phyloP scores from a whole-genome alignment of 2,113 vertebrate genomes.

The Dasyprocta punctata region DNA sequence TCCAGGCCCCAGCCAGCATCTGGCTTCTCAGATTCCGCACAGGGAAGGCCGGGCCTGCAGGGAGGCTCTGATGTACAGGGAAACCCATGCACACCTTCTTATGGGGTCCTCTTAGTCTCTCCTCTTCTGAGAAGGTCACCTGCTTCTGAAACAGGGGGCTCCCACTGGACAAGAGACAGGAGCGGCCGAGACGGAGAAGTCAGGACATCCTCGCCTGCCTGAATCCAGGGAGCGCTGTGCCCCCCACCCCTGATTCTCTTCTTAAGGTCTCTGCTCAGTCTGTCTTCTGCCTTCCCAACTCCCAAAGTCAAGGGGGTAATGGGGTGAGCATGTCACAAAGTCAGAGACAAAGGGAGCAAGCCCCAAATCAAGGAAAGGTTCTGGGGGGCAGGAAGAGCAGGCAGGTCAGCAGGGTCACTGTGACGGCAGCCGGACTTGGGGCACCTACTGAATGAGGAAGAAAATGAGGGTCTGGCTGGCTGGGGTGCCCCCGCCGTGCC shows the following conservation, averaged over 20 bases:
- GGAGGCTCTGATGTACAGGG: not conserved
- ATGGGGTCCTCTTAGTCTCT: not conserved
- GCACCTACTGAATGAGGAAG: not conserved
- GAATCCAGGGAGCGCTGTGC: not conserved
- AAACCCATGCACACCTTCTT: not conserved
- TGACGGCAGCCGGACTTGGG: not conserved
- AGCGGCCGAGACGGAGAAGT: not conserved
- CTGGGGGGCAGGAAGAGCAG: not conserved
- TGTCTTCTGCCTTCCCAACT: not conserved
- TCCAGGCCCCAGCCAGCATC: constrained; percentile 47
- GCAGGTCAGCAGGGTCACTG: not conserved
- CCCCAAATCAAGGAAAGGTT: not conserved
- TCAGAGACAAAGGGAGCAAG: not conserved
- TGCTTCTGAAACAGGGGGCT: not conserved
- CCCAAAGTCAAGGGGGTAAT: not conserved
- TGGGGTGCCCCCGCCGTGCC: not conserved
- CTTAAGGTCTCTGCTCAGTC: not conserved
- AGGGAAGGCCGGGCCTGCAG: not conserved
- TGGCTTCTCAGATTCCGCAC: constrained; percentile 61
- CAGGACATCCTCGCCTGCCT: not conserved
- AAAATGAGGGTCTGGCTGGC: not conserved
- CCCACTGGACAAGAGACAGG: not conserved
- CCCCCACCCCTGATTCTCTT: not conserved
- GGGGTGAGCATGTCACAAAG: not conserved
- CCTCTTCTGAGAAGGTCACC: not conserved